Base-by-base conservation (phyloP, 2,113 vertebrate genomes). In the Larimichthys polyactis region DNA sequence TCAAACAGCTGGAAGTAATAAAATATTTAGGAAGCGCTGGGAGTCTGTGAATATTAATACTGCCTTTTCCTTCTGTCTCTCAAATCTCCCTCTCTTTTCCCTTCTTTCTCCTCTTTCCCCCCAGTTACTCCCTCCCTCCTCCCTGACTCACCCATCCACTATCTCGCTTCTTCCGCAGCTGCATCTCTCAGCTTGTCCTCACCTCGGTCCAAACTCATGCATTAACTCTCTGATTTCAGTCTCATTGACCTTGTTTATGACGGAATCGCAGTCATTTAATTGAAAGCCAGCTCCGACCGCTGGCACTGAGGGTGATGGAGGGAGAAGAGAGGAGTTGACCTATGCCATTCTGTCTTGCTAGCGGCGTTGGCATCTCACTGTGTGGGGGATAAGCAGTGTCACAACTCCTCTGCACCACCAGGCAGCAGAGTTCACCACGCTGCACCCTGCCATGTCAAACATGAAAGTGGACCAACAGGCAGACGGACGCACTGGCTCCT, bases 1-100 rank as follows among this genome's bases (percentile, higher is more conserved):
- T 95, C 95, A 95, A 95, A 95, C 94, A 96, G 94, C 94, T 95
- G 95, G 95, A 96, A 95, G 95, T 95, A 92, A 95, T 95, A 95
- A 95, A 95, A 95, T 96, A 96, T 96, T 95, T 95, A 96, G 91
- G 92, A 95, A 95, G 94, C 89, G 74, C 93, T 94, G 93, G 92
- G 93, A 95, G 94, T 94, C 91, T 94, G 93, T 92, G 95, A 95
- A 95, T 95, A 94, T 95, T 95, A 95, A 95, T 94, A 92, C 90
- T 88, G 84, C 86, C 78, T 94, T 91, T 94, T 93, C 90, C 90
- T 92, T 20, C 94, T 83, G 89, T 91, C 91, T 93, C 89, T 91
- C 90, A 89, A 76, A 93, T 91, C 81, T 87, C 88, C 82, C 71
- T 90, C 88, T 90, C 82, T 91, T 92, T 81, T 75, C 75, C 75